phyloP scores from a whole-genome alignment of 2,888 invertebrate species.

The Clitarchus hookeri region DNA sequence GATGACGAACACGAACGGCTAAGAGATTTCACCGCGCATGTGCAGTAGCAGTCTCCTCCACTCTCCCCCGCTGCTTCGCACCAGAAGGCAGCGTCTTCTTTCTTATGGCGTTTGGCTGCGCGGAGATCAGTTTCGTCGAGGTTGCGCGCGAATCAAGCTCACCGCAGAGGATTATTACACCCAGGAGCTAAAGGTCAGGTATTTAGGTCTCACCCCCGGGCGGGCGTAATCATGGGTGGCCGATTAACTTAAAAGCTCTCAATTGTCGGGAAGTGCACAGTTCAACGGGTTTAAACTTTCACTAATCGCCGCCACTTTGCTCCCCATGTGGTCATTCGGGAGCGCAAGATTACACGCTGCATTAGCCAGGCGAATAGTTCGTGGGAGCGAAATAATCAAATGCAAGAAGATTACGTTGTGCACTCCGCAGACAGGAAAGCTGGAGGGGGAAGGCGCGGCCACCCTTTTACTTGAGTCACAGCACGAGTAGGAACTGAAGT shows the following conservation, averaged over 20 bases:
- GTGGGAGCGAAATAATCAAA: conserved; percentile 1
- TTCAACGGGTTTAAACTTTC: conserved; percentile 2
- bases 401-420: not conserved
- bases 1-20: too few species aligned
- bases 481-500: too few species aligned
- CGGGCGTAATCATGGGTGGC: not conserved
- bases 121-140: not conserved
- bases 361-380: not conserved
- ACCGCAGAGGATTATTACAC: not conserved
- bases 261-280: not conserved
- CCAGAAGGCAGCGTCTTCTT: too few species aligned
- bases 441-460: too few species aligned
- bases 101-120: too few species aligned
- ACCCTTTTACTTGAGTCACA: too few species aligned
- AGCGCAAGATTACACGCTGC: not conserved
- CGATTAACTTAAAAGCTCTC: conserved; percentile 1
- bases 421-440: not conserved
- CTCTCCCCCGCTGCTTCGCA: too few species aligned
- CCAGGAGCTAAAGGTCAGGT: too few species aligned
- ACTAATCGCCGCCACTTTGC: not conserved
- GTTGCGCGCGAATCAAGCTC: not conserved
- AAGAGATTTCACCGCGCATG: too few species aligned
- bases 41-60: too few species aligned
- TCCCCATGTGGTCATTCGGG: not conserved
- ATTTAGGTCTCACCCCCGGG: not conserved